Conservation (phyloP, 2,888 invertebrate genomes). For the Pyralis farinalis region DNA sequence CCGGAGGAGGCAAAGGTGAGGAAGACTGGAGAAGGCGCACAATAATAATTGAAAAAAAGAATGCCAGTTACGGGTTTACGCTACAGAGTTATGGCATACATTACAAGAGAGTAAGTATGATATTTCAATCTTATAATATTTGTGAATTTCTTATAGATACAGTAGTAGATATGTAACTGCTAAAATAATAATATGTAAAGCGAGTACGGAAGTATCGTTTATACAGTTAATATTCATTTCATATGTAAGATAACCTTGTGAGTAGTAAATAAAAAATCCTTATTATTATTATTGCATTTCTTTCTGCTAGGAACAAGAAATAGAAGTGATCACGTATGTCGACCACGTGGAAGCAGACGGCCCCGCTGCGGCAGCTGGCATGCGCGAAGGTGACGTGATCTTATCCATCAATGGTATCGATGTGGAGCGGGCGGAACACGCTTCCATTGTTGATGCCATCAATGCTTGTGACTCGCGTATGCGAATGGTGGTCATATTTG, state of each 20-base stretch:
- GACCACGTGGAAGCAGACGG: constrained; percentile 97
- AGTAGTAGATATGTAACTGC: no score
- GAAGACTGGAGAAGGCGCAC: constrained; percentile 94
- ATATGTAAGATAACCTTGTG: no score
- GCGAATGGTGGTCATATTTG: constrained; percentile 97
- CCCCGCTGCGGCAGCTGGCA: constrained; percentile 94
- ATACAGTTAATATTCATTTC: no score
- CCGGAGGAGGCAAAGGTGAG: constrained; percentile 59
- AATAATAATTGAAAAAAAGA: constrained; percentile 95
- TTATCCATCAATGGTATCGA: constrained; percentile 97
- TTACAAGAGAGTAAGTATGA: constrained; percentile 87
- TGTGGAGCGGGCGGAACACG: constrained; percentile 97
- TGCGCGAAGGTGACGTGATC: constrained; percentile 98
- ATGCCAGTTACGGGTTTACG: constrained; percentile 96
- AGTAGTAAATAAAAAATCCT: no score
- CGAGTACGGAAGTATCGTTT: no score
- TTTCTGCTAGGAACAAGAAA: constrained; percentile 86
- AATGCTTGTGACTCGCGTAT: constrained; percentile 93
- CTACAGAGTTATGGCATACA: constrained; percentile 98
- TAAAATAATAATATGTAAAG: no score
- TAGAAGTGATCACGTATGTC: constrained; percentile 98
- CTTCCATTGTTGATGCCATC: constrained; percentile 94
- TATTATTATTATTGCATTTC: no score
- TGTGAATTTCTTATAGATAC: no score
- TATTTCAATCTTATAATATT: no score